Conservation (phyloP, 23 tunicate species). For the Trididemnum nubilum region DNA sequence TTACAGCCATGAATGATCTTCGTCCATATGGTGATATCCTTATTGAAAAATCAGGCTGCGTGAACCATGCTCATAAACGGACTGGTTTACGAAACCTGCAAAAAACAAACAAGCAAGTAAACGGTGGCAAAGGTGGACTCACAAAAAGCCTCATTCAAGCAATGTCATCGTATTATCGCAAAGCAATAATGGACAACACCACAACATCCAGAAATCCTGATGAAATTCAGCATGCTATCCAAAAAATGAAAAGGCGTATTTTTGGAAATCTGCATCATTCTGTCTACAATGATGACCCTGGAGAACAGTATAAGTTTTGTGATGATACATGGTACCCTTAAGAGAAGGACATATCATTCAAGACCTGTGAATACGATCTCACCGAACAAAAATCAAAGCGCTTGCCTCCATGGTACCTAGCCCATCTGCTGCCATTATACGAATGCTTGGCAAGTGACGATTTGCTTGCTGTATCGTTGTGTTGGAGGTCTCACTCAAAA, state of each 20-base stretch:
- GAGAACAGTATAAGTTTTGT: slow-evolving; percentile 18
- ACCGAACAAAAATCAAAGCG: neutral
- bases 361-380: neutral
- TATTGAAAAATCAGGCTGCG: slow-evolving; percentile 25
- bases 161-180: neutral
- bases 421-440: slow-evolving; percentile 9
- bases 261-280: slow-evolving; percentile 12
- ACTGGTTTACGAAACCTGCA: slow-evolving; percentile 26
- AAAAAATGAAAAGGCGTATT: slow-evolving; percentile 4
- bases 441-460: neutral
- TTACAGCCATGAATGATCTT: slow-evolving; percentile 4
- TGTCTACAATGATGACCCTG: slow-evolving; percentile 8
- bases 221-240: slow-evolving; percentile 7
- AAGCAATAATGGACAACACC: slow-evolving; percentile 5
- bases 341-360: too few species aligned
- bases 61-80: slow-evolving; percentile 27
- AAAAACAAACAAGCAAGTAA: neutral
- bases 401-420: slow-evolving; percentile 5
- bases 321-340: too few species aligned
- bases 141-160: neutral
- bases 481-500: slow-evolving; percentile 22
- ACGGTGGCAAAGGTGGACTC: slow-evolving; percentile 32
- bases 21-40: neutral
- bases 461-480: slow-evolving; percentile 4
- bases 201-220: slow-evolving; percentile 21